Base-by-base conservation (phyloP, 2,888 invertebrate species). In the Diplolepis rosae region DNA sequence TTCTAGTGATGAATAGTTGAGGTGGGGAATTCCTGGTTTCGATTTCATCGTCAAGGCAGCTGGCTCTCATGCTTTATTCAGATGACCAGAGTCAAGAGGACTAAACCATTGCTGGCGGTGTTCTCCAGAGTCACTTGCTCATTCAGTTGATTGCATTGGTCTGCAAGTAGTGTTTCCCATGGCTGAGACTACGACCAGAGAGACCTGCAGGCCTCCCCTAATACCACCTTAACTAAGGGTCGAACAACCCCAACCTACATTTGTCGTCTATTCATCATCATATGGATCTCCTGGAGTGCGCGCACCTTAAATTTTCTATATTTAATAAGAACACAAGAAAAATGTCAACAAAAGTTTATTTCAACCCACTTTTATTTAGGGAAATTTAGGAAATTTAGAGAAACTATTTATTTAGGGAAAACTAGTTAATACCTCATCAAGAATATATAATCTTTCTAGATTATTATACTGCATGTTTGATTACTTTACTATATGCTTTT, bases 1-100 rank as follows among this genome's bases (percentile, higher is more conserved):
- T 18, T 6, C 15, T 18, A 7, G 18, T 15, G 45, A 45, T 45
- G 18, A 18, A 9, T 18, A 18, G 15, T 15, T 18, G 15, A 45
- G 15, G 7, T 72, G 79, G 45, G 45, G 7, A 45, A 45, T 45
- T 45, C 18, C 45, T 22, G 18, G 45, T 45, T 83, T 83, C 82
- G 82, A 83, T 84, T 84, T 77, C 77, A 78, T 84, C 84, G 84
- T 84, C 84, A 83, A 81, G 81, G 80, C 78, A 76, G 79, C 77
- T 79, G 82, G 79, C 77, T 79, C 82, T 85, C 84, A 85, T 85
- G 84, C 80, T 85, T 85, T 85, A 85, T 85, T 85, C 84, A 85
- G 83, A 82, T 83, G 83, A 82, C 82, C 83, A 80, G 80, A 76
- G 66, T 72, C 69, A 61, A 68, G 68, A 75, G 76, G 79, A 76